A percentile compares a stretch with the other conserved stretches of the same genome.
phyloP scores from a whole-genome alignment of 2,888 invertebrate genomes.

The Cetonia aurata region DNA sequence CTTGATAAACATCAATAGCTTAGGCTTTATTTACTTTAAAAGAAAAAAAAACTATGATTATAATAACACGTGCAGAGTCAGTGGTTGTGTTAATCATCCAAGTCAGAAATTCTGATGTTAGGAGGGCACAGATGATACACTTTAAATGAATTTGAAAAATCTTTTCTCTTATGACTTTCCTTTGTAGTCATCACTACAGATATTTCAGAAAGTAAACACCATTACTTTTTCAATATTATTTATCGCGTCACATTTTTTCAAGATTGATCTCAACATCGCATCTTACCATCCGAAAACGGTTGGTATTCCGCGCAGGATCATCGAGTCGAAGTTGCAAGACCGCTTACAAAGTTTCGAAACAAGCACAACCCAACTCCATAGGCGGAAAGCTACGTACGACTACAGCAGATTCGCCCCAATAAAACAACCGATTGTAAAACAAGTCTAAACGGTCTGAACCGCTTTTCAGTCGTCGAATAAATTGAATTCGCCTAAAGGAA shows the following conservation, averaged over 20 bases:
- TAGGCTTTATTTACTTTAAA: too few relatives aligned
- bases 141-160: too few relatives aligned
- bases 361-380: background rate
- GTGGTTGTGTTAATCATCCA: too few relatives aligned
- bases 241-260: background rate
- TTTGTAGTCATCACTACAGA: too few relatives aligned
- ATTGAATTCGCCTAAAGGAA: slow-evolving; percentile 10
- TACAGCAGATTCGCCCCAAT: background rate
- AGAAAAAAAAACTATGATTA: too few relatives aligned
- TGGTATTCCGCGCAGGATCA: background rate
- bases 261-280: background rate
- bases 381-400: background rate
- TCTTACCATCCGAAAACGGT: background rate
- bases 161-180: too few relatives aligned
- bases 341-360: slow-evolving; percentile 1
- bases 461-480: background rate
- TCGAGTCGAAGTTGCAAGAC: background rate
- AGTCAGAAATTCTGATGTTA: too few relatives aligned
- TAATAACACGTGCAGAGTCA: too few relatives aligned
- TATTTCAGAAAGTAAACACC: too few relatives aligned
- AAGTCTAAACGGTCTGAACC: background rate
- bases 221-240: background rate
- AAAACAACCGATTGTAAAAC: slow-evolving; percentile 9
- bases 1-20: too few relatives aligned
- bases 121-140: too few relatives aligned